These are phyloP conservation scores for Canis aureus DNA, from an alignment of 2,113 vertebrate species.

Conservation along the genomic window DNA sequence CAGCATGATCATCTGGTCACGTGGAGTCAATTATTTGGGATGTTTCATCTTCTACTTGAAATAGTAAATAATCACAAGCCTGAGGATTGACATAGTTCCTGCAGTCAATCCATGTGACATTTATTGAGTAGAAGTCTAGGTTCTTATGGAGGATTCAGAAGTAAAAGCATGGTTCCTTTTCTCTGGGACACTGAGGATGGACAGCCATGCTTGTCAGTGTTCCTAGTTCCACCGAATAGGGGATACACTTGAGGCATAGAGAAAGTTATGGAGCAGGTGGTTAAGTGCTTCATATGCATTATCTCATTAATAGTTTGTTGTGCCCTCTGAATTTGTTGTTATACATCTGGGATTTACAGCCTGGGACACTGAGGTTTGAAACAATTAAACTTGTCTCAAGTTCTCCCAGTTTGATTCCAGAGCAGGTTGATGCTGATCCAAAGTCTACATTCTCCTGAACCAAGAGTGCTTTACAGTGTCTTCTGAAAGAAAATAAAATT, in stretches of 20 bases:
- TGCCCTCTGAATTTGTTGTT: background rate
- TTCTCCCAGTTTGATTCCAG: background rate
- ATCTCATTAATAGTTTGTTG: background rate
- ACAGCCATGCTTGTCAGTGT: background rate
- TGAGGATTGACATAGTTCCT: background rate
- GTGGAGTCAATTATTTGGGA: background rate
- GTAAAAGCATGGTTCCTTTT: background rate
- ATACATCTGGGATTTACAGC: background rate
- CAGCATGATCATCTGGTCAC: background rate
- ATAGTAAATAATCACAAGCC: background rate
- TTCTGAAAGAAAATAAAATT: constrained; percentile 4
- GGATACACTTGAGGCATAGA: background rate
- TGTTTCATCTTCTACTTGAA: constrained; percentile 41
- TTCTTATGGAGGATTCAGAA: background rate
- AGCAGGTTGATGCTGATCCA: background rate
- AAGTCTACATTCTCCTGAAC: background rate
- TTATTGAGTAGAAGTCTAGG: background rate
- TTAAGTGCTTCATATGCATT: background rate
- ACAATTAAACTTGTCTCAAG: background rate
- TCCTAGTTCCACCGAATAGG: background rate
- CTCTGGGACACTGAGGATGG: background rate
- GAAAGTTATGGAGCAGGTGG: background rate
- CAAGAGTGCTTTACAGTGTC: background rate
- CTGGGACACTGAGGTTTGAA: background rate
- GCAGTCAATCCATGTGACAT: background rate